phyloP scores from a whole-genome alignment of 1,140 invertebrate genomes.

The Drosophila teissieri region DNA sequence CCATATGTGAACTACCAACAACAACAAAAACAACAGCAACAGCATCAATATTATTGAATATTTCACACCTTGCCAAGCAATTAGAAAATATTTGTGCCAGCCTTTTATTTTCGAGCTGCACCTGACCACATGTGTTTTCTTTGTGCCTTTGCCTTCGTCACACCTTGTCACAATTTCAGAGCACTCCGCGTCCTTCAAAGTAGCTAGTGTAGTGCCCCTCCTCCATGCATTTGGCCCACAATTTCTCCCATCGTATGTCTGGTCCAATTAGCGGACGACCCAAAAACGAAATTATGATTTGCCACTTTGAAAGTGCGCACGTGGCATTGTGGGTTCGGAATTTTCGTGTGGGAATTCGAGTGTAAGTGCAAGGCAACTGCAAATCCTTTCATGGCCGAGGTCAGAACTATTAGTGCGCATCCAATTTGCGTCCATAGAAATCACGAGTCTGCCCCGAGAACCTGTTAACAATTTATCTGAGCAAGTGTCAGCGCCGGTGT shows the following conservation, averaged over 20 bases:
- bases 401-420: conserved; percentile 76
- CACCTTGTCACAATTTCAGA: conserved; percentile 73
- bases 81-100: conserved; percentile 41
- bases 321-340: conserved; percentile 62
- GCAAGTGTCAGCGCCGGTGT: conserved; percentile 49
- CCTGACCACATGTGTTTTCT: conserved; percentile 4
- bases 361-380: conserved; percentile 48
- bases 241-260: conserved; percentile 45
- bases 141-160: conserved; percentile 48
- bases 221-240: not conserved
- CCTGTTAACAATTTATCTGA: conserved; percentile 72
- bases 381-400: conserved; percentile 83
- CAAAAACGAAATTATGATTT: conserved; percentile 68
- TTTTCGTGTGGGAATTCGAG: conserved; percentile 26
- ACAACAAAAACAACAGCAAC: conserved; percentile 29
- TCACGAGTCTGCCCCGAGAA: conserved; percentile 28
- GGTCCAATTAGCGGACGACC: conserved; percentile 71
- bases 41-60: conserved; percentile 25
- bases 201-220: conserved; percentile 34
- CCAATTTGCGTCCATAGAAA: conserved; percentile 68
- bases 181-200: conserved; percentile 66
- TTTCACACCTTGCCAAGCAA: conserved; percentile 63
- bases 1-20: conserved; percentile 33
- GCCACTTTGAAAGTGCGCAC: conserved; percentile 53
- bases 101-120: conserved; percentile 25